Conservation (phyloP, 2,797 vertebrate species). For the Scyliorhinus canicula region DNA sequence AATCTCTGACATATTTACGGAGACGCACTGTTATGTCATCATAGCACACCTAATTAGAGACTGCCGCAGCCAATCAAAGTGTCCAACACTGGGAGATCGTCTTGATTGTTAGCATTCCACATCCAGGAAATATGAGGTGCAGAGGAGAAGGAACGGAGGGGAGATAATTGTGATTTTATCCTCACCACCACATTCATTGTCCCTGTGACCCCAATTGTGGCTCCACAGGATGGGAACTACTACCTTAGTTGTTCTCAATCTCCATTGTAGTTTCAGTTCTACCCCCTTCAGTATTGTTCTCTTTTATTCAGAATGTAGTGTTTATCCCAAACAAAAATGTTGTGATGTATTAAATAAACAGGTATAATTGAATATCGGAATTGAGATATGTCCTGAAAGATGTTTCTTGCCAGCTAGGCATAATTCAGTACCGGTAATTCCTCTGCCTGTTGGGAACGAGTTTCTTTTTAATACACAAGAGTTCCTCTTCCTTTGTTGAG, state of each 20-base stretch:
- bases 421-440: background rate
- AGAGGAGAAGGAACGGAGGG: no score
- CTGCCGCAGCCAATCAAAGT: background rate
- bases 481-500: background rate
- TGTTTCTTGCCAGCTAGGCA: background rate
- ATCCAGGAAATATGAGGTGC: no score
- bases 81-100: background rate
- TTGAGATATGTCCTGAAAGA: background rate
- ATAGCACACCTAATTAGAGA: background rate
- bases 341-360: constrained; percentile 1
- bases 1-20: background rate
- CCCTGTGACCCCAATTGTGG: background rate
- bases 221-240: background rate
- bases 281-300: background rate
- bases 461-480: background rate
- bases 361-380: background rate
- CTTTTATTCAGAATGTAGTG: background rate
- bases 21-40: background rate
- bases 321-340: background rate
- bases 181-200: background rate
- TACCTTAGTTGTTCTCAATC: background rate
- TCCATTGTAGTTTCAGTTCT: background rate
- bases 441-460: background rate
- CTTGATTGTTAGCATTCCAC: background rate
- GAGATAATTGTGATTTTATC: background rate